phyloP scores from a whole-genome alignment of 2,113 vertebrate species.

The Sapayoa aenigma region DNA sequence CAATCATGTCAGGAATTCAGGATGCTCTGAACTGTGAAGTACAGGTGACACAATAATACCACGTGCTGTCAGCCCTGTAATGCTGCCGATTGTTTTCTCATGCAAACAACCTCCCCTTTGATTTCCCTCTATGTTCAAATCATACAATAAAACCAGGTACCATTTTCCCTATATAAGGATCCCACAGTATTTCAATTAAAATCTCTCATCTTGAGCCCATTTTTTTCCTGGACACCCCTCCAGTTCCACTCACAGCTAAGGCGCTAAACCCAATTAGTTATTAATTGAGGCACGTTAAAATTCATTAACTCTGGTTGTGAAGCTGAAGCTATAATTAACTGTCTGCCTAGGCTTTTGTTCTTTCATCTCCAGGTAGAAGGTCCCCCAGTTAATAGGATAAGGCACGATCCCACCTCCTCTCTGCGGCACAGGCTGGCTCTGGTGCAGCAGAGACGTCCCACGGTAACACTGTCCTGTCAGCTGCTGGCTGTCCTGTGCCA shows the following conservation, averaged over 20 bases:
- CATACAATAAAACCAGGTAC: neutral
- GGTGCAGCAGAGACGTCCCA: neutral
- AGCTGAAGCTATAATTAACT: slow-evolving; percentile 83
- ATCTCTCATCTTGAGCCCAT: neutral
- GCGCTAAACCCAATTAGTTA: slow-evolving; percentile 83
- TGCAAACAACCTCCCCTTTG: neutral
- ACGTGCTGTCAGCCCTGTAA: neutral
- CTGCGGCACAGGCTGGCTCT: neutral
- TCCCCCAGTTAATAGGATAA: neutral
- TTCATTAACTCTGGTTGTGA: slow-evolving; percentile 83
- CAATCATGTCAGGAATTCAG: neutral
- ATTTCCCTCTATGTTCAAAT: neutral
- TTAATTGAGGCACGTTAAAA: slow-evolving; percentile 87
- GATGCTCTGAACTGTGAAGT: neutral
- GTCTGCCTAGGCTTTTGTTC: slow-evolving; percentile 78
- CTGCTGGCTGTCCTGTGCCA: neutral
- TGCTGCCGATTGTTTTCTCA: neutral
- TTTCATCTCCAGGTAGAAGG: slow-evolving; percentile 72
- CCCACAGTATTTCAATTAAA: slow-evolving; percentile 52
- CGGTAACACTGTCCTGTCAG: rapidly evolving
- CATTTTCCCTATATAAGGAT: neutral
- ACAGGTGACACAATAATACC: neutral
- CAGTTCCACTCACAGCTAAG: slow-evolving; percentile 43
- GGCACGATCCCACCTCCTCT: neutral
- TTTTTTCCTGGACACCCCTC: slow-evolving; percentile 26